Percentiles rank a stretch among this genome's conserved stretches.
Evolutionary conservation across 2,113 vertebrate species (phyloP).

Genomic region (Oreotrochilus melanogaster): DNA sequence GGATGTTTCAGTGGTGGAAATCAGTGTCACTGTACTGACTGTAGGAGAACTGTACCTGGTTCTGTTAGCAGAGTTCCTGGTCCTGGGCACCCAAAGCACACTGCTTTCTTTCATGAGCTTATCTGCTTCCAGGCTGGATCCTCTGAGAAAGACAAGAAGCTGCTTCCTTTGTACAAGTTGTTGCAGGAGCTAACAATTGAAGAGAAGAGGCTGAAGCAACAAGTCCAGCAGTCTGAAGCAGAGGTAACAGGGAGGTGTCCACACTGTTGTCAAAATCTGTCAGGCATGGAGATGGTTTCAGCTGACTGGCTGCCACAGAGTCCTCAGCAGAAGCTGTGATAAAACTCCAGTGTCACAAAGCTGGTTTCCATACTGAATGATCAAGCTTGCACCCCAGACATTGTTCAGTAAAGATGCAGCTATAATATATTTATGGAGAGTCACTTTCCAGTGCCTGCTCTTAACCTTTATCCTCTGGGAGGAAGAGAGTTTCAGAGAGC

Average conservation of each 20-base stretch:
- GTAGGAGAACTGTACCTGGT: background rate
- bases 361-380: background rate
- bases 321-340: background rate
- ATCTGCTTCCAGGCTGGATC: conserved; percentile 80
- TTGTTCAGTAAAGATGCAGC: background rate
- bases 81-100: accelerated
- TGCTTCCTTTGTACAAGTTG: conserved; percentile 73
- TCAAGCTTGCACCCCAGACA: background rate
- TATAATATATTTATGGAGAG: background rate
- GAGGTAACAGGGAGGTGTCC: conserved; percentile 77
- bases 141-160: conserved; percentile 64
- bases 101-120: background rate
- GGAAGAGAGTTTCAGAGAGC: background rate
- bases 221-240: conserved; percentile 76
- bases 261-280: background rate
- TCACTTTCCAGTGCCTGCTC: background rate
- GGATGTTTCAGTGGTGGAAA: background rate
- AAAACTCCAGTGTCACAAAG: background rate
- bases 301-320: background rate
- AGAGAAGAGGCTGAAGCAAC: conserved; percentile 68
- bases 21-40: background rate
- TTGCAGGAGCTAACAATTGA: conserved; percentile 75
- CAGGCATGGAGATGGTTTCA: background rate
- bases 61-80: background rate
- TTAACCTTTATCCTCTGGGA: background rate